These are phyloP conservation scores for Empidonax traillii DNA, from an alignment of 2,113 vertebrate species.

Conservation along the genomic window DNA sequence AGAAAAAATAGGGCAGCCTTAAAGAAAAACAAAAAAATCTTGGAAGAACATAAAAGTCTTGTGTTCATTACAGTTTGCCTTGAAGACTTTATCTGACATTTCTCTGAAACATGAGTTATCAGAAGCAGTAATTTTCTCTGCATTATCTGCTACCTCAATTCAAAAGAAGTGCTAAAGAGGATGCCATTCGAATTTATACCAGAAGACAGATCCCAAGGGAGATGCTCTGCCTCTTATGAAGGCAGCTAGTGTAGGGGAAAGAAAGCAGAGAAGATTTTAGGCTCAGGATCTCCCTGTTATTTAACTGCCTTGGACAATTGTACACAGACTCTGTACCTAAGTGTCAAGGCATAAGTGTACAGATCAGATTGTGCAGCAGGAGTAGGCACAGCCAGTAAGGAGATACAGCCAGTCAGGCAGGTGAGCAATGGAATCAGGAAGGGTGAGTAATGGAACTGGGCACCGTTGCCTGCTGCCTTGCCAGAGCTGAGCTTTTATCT, in stretches of 20 bases:
- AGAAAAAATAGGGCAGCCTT: background rate
- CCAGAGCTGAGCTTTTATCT: background rate
- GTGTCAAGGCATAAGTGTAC: background rate
- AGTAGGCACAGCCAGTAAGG: background rate
- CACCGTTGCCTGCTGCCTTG: accelerated
- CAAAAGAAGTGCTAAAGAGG: background rate
- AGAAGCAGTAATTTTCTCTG: slow-evolving; percentile 25
- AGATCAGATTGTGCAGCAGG: background rate
- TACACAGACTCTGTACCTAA: background rate
- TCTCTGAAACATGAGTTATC: slow-evolving; percentile 30
- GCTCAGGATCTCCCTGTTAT: background rate
- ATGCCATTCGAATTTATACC: background rate
- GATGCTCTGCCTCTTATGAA: background rate
- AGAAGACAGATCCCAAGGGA: background rate
- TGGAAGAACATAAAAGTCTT: slow-evolving; percentile 40
- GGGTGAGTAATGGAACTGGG: background rate
- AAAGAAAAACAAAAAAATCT: slow-evolving; percentile 5
- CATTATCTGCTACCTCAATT: background rate
- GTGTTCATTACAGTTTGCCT: slow-evolving; percentile 33
- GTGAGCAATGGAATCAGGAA: background rate
- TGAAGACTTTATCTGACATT: slow-evolving; percentile 34
- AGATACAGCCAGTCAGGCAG: accelerated
- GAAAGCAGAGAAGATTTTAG: background rate
- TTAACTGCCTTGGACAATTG: background rate
- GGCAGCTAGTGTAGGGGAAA: background rate